Conservation (phyloP, 2,113 vertebrate species). For the Scalopus aquaticus region DNA sequence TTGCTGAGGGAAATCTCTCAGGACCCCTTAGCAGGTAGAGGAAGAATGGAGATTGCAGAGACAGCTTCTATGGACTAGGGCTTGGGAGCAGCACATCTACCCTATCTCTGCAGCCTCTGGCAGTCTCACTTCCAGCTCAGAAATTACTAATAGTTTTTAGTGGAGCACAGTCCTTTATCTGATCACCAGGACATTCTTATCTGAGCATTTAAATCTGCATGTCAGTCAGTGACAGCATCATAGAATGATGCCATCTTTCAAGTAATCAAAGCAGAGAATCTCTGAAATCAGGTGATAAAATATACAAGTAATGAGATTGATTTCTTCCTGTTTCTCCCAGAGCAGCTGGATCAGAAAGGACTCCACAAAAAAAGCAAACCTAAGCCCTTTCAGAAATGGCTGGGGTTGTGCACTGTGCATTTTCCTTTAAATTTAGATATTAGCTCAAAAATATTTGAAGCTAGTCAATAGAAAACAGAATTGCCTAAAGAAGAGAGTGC, state of each 20-base stretch:
- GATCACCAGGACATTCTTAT: background rate
- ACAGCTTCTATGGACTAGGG: background rate
- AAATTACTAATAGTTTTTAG: background rate
- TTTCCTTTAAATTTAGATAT: conserved; percentile 43
- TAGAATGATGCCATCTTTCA: conserved; percentile 34
- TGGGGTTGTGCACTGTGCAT: background rate
- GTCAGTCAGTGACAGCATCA: conserved; percentile 37
- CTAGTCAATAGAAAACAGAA: conserved; percentile 31
- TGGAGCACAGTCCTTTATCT: background rate
- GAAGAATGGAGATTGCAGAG: background rate
- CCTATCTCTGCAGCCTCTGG: background rate
- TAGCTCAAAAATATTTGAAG: conserved; percentile 37
- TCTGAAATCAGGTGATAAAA: conserved; percentile 64
- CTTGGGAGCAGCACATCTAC: fast-evolving
- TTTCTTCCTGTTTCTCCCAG: conserved; percentile 44
- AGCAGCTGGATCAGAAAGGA: background rate
- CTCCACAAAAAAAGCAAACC: conserved; percentile 3
- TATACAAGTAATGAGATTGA: conserved; percentile 37
- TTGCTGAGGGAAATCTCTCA: background rate
- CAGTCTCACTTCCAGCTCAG: background rate
- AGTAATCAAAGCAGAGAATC: conserved; percentile 60
- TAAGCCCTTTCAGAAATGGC: background rate
- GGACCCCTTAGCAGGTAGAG: background rate
- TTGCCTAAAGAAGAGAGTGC: conserved; percentile 20
- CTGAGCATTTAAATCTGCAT: conserved; percentile 16